Evolutionary conservation across 2,888 invertebrate genomes (phyloP), one percentile per base, ranked within the genome.

Genomic region (Calliphora vomitoria): DNA sequence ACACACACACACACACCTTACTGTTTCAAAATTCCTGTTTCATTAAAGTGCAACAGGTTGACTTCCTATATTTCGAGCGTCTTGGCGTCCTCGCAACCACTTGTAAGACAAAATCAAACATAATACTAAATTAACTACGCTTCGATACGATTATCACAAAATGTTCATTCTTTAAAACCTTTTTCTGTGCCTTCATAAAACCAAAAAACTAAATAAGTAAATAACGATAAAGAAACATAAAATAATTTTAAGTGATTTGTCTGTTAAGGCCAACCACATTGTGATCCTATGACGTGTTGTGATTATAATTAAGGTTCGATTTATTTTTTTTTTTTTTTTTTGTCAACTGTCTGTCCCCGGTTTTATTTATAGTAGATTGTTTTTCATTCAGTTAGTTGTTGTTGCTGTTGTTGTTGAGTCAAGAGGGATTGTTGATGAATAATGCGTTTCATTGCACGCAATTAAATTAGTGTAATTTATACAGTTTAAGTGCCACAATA

Each of bases 391-490:
- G 50, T 31, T 41, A 35, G 55, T 82, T n/a, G 41, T 18, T 66
- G 35, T 62, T 0, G 58, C 4, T 4, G 8, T 64, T 18, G 13
- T 20, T 64, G n/a, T 41, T 18, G 69, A 50, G n/a, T 50, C 20
- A 8, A 58, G 50, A 41, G 64, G 68, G 31, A 47, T 47, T 78
- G 47, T 68, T 44, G 68, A 74, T 78, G 74, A 74, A 78, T 89
- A 85, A 89, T 88, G 86, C 86, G 82, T 88, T 88, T 82, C 85
- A 81, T 74, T 90, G 88, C 87, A 89, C 86, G 82, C 88, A 90
- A 89, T 90, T 89, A 89, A 89, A 89, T 89, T 74, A 87, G 81
- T 62, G 72, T 81, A 78, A 83, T 72, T 78, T 71, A 80, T 75
- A 35, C 18, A 44, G 41, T 35, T 62, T 78, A 84, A 72, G 38